A percentile compares a stretch with the other conserved stretches of the same genome.
phyloP scores from a whole-genome alignment of 2,888 invertebrate species.

The Peribatodes rhomboidaria region DNA sequence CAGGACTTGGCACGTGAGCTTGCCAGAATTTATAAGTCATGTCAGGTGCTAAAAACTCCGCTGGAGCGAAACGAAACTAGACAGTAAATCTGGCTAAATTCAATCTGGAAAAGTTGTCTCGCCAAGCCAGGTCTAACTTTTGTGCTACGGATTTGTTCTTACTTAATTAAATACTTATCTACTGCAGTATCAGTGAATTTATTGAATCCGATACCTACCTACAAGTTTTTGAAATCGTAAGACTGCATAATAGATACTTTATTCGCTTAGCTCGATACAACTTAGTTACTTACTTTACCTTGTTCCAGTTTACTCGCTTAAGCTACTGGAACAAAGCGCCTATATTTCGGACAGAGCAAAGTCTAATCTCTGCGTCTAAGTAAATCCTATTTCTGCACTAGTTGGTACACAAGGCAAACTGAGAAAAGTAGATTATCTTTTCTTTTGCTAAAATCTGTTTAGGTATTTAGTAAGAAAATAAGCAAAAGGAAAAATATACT shows the following conservation, averaged over 20 bases:
- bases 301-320: neutral
- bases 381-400: too few species aligned
- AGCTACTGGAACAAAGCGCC: neutral
- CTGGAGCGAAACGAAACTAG: slow-evolving; percentile 64
- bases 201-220: neutral
- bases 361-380: neutral
- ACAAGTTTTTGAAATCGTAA: neutral
- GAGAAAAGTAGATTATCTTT: too few species aligned
- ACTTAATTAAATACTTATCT: slow-evolving; percentile 58
- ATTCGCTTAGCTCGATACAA: neutral
- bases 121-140: slow-evolving; percentile 59
- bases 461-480: too few species aligned
- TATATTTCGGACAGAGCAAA: neutral
- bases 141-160: slow-evolving; percentile 57
- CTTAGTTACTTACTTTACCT: neutral
- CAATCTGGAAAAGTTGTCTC: slow-evolving; percentile 67
- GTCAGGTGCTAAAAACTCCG: slow-evolving; percentile 80
- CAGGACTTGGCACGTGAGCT: slow-evolving; percentile 58
- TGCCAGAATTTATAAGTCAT: slow-evolving; percentile 75
- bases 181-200: slow-evolving; percentile 32
- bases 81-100: slow-evolving; percentile 75
- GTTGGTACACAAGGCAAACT: too few species aligned
- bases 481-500: too few species aligned
- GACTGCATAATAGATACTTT: neutral
- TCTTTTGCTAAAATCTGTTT: too few species aligned